Evolutionary conservation across 2,888 invertebrate species (phyloP), one percentile per base, ranked within the genome.

Genomic region (Monopis laevigella): DNA sequence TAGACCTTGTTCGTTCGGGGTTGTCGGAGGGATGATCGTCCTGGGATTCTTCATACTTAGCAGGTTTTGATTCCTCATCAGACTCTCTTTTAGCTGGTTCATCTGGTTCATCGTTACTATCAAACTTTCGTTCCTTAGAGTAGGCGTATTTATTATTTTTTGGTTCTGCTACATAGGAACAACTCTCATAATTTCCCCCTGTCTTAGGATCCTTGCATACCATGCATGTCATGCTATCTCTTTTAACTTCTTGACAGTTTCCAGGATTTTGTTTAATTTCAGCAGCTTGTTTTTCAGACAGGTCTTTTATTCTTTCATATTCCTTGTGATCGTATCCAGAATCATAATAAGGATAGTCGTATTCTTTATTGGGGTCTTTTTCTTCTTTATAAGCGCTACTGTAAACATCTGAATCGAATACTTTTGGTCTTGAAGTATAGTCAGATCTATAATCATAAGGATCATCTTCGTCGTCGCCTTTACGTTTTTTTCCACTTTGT

Each of bases 171-270:
- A 88, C 87, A 62, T 91, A 93, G 0, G 89, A 88, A 58, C 93
- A 93, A 10, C 88, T 88, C 60, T 93, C 92, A 47, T 86, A 91
- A 45, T 88, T 86, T 18, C 88, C 90, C 32, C 90, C 89, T 2
- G 87, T 88, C 58, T 88, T 86, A 1, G 87, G 84, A 56, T 91
- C 87, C 50, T 88, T 86, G 55, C 93, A 93, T 1, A 89, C 81
- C 47, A 84, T 84, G 59, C 92, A 92, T 8, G 84, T 82, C 85
- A 86, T 86, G 2, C 86, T 86, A 47, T 87, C 85, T 52, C 82
- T 86, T 38, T 82, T 65, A 0, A 87, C 82, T 54, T 86, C 83
- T 51, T 85, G 82, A 50, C 91, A 91, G 50, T 86, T 84, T 46
- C 84, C 84, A 11, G 84, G 82, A 46, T 85, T 83, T 55, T 84